These are phyloP conservation scores for Talpa occidentalis DNA, from an alignment of 2,113 vertebrate species.

Conservation along the genomic window DNA sequence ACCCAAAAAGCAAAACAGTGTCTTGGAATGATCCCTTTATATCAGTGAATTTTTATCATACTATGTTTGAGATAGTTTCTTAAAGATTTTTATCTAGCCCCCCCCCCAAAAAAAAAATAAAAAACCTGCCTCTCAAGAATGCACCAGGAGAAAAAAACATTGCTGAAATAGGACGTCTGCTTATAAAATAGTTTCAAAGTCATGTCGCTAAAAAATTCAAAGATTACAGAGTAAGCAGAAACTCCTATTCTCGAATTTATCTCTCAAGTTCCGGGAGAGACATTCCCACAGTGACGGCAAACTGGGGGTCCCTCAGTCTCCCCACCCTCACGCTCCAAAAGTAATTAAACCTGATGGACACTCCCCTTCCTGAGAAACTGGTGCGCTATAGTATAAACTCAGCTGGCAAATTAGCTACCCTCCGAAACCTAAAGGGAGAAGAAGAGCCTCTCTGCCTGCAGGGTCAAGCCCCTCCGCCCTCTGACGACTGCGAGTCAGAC, in stretches of 20 bases:
- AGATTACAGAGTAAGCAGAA: background rate
- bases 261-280: background rate
- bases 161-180: background rate
- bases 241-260: background rate
- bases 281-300: background rate
- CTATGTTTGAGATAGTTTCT: background rate
- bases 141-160: fast-evolving
- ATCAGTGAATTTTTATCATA: background rate
- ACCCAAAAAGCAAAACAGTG: no score
- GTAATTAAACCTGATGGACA: background rate
- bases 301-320: background rate
- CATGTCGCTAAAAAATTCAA: background rate
- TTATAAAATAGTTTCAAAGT: constrained; percentile 26
- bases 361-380: background rate
- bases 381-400: background rate
- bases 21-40: background rate
- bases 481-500: background rate
- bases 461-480: background rate
- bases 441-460: background rate
- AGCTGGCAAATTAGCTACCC: background rate
- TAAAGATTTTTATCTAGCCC: background rate
- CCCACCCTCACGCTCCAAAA: background rate
- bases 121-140: background rate
- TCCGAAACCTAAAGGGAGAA: background rate
- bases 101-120: background rate